Evolutionary conservation across 35 echinoderm and acorn worm genomes (phyloP).

Genomic region (Stichopus chloronotus): DNA sequence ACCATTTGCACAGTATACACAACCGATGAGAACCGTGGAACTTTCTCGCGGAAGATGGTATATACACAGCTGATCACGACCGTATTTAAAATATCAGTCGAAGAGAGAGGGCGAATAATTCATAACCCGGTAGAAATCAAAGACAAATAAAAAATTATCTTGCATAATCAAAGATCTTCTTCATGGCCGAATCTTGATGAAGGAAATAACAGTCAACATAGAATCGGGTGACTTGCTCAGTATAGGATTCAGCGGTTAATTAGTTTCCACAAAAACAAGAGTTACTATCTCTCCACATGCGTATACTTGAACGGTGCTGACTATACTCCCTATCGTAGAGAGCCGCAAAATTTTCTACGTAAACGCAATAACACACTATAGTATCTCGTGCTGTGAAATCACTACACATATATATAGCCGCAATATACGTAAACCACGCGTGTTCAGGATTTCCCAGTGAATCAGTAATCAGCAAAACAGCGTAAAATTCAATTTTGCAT

Average conservation of each 20-base stretch:
- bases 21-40: too few species aligned
- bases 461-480: constrained; percentile 37
- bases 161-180: background rate
- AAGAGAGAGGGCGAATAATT: too few species aligned
- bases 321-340: background rate
- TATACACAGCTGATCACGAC: too few species aligned
- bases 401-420: background rate
- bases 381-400: background rate
- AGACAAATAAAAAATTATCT: background rate
- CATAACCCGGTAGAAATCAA: background rate
- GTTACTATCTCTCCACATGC: too few species aligned
- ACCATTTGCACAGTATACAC: too few species aligned
- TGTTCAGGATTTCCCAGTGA: background rate
- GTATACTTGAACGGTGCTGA: too few species aligned
- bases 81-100: too few species aligned
- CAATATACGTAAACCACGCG: constrained; percentile 38
- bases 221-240: too few species aligned
- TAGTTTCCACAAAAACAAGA: background rate
- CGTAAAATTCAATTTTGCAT: constrained; percentile 49
- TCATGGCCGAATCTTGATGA: background rate
- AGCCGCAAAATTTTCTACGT: constrained; percentile 12
- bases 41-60: too few species aligned
- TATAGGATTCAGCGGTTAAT: background rate
- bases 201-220: background rate
- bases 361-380: background rate